Conservation (phyloP, 2,797 vertebrate genomes). For the Spinibarbus caldwelli region DNA sequence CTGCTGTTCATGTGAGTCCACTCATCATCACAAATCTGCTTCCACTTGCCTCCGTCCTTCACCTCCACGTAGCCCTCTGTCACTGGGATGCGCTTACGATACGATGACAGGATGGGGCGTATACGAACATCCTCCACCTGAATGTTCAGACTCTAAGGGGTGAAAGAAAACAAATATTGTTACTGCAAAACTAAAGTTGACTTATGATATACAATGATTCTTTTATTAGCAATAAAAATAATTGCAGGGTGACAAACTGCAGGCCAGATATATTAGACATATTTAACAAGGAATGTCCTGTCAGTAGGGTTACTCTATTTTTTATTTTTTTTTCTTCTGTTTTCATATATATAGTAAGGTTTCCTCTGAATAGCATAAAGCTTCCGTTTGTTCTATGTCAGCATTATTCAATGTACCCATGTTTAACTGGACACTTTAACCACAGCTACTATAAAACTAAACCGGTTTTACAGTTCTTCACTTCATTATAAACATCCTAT, state of each 20-base stretch:
- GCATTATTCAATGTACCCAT: not conserved
- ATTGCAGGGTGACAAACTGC: not conserved
- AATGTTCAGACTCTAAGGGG: slow-evolving; percentile 86
- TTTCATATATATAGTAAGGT: not conserved
- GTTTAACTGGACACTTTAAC: slow-evolving; percentile 22
- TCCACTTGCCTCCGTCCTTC: slow-evolving; percentile 90
- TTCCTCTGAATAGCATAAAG: not conserved
- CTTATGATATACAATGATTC: not conserved
- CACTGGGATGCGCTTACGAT: slow-evolving; percentile 87
- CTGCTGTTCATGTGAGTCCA: slow-evolving; percentile 87
- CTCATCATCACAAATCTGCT: slow-evolving; percentile 89
- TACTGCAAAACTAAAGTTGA: not conserved
- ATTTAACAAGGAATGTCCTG: not conserved
- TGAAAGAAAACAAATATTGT: not conserved
- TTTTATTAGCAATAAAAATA: not conserved
- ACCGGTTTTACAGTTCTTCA: slow-evolving; percentile 13
- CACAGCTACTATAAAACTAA: slow-evolving; percentile 6
- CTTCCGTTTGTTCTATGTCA: slow-evolving; percentile 5
- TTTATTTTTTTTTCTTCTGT: no score
- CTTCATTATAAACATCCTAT: slow-evolving; percentile 30
- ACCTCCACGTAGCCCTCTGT: slow-evolving; percentile 96
- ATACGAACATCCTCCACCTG: slow-evolving; percentile 94
- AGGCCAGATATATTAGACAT: not conserved
- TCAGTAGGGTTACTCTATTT: not conserved
- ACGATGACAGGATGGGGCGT: slow-evolving; percentile 87